Conservation (phyloP, 2,113 vertebrate species). For the Cricetomys ansorgei region DNA sequence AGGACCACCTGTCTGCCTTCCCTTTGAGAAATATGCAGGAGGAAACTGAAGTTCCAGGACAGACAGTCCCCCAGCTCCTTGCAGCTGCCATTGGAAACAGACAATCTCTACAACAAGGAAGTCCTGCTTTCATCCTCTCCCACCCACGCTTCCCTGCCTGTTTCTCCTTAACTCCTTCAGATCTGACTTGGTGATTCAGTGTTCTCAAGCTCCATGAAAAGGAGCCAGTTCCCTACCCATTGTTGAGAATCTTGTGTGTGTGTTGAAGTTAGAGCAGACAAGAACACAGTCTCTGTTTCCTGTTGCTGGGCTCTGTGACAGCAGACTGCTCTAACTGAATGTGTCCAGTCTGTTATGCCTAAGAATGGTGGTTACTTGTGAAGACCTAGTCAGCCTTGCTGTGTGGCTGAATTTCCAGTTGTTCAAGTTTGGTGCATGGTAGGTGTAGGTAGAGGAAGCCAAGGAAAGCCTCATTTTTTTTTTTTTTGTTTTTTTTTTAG, state of each 20-base stretch:
- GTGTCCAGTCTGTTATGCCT: fast-evolving
- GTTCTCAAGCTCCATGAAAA: neutral
- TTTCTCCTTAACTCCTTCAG: neutral
- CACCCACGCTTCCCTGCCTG: neutral
- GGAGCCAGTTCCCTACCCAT: fast-evolving
- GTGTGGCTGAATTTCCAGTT: neutral
- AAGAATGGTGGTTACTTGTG: neutral
- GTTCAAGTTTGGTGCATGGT: neutral
- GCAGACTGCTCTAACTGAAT: neutral
- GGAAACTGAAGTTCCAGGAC: neutral
- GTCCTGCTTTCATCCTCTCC: neutral
- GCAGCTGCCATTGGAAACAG: neutral
- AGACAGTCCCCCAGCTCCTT: neutral
- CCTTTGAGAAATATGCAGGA: neutral
- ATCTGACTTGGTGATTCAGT: neutral
- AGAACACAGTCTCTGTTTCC: neutral
- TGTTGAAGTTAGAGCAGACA: neutral
- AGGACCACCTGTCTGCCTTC: neutral
- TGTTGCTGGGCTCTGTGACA: neutral
- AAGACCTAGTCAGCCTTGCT: neutral
- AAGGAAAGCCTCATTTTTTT: neutral
- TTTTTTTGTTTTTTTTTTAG: neutral
- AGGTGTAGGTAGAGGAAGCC: too few species aligned
- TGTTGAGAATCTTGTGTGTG: neutral
- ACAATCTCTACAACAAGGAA: neutral